Conservation (phyloP, 2,113 vertebrate genomes). For the Orientallactaga bullata region DNA sequence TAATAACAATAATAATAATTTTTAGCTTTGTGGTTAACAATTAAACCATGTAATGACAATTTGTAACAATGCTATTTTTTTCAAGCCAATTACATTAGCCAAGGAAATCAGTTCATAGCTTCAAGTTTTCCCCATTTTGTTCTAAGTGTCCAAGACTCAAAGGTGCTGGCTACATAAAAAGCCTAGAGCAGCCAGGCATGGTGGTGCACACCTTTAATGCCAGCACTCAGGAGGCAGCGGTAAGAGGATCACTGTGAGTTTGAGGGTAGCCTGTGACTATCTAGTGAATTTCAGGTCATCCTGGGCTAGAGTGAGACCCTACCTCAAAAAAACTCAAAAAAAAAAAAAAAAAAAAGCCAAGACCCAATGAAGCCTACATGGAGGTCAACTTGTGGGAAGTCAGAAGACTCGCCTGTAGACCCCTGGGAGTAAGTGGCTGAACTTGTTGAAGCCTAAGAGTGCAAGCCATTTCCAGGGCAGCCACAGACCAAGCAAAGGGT, state of each 20-base stretch:
- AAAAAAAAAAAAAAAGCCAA: not conserved
- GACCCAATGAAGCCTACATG: not conserved
- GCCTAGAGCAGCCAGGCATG: not conserved
- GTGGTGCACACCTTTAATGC: too few species aligned
- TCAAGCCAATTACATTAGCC: not conserved
- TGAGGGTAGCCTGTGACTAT: too few species aligned
- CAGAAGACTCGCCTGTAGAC: not conserved
- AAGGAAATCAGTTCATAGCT: not conserved
- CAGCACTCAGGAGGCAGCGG: too few species aligned
- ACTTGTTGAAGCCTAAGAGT: not conserved
- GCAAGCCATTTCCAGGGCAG: not conserved
- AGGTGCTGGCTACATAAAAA: not conserved
- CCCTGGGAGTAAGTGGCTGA: not conserved
- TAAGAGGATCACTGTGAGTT: too few species aligned
- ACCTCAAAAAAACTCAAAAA: too few species aligned
- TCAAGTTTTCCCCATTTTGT: not conserved
- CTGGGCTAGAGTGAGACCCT: too few species aligned
- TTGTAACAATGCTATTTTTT: not conserved
- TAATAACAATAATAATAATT: not conserved
- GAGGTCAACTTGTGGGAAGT: not conserved
- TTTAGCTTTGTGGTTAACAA: conserved; percentile 24
- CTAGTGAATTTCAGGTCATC: too few species aligned
- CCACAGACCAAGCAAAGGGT: not conserved
- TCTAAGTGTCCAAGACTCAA: not conserved
- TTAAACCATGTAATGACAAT: not conserved